phyloP scores from a whole-genome alignment of 1,140 invertebrate species.

The Branchinecta lynchi region DNA sequence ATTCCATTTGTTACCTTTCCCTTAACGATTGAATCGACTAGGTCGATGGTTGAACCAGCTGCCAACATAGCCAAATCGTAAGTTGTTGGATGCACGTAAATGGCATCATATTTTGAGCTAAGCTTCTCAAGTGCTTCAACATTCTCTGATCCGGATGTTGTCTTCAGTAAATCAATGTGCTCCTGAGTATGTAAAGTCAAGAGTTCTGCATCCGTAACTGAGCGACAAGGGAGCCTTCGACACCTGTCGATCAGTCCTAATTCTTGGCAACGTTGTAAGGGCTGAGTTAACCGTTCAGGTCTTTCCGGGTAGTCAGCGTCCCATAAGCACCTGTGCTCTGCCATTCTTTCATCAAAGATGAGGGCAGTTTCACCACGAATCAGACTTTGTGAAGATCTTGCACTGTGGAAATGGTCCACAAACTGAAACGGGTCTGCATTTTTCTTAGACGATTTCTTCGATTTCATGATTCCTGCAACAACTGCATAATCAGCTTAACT shows the following conservation, averaged over 20 bases:
- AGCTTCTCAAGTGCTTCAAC: conserved; percentile 46
- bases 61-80: conserved; percentile 57
- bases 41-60: conserved; percentile 59
- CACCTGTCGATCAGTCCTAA: conserved; percentile 54
- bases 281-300: conserved; percentile 50
- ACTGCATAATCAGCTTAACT: background rate
- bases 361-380: conserved; percentile 50
- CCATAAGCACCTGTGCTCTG: conserved; percentile 62
- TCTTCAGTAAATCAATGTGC: conserved; percentile 46
- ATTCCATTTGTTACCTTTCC: conserved; percentile 66
- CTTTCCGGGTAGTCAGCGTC: conserved; percentile 64
- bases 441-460: background rate
- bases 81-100: conserved; percentile 77
- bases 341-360: conserved; percentile 58
- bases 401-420: conserved; percentile 25
- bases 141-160: conserved; percentile 37
- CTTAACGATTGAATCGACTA: conserved; percentile 52
- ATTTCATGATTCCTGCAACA: background rate
- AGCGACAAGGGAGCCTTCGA: conserved; percentile 38
- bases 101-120: conserved; percentile 57
- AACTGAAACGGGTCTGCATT: background rate
- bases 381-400: conserved; percentile 43
- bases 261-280: conserved; percentile 56
- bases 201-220: conserved; percentile 54
- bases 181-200: conserved; percentile 44